Evolutionary conservation across 2,888 invertebrate genomes (phyloP), one percentile per base, ranked within the genome.

Genomic region (Vesta saturnalis): DNA sequence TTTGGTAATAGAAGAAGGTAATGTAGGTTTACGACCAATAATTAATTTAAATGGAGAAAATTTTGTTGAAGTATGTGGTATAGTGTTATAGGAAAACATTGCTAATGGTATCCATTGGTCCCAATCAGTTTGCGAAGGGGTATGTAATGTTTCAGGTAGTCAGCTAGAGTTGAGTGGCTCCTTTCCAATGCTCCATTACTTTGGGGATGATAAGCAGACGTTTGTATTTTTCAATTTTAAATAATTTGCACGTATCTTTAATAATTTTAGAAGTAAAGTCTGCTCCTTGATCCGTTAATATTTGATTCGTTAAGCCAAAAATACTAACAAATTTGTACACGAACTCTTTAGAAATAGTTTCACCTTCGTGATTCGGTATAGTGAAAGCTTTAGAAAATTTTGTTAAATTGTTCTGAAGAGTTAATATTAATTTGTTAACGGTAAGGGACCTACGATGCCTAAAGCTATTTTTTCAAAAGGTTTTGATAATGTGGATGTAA

Each of bases 331-430:
- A 66, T 55, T 73, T 15, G 43, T 56, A 30, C 8, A 70, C 72
- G 6, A 78, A 72, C 35, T 39, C 71, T 62, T 72, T 73, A 0
- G 81, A 80, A 6, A 82, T 73, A 0, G 79, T 81, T 39, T 39
- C 18, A 0, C 82, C 76, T 74, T 80, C 78, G 18, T 77, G 75
- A 73, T 82, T 79, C 3, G 73, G 74, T 8, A 83, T 70, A 0
- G 79, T 67, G 39, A 70, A 72, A 6, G 80, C 80, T 67, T 75
- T 71, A 10, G 77, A 77, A 69, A 74, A 82, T 77, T 82, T 81
- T 0, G 80, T 79, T n/a, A 80, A 63, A 66, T 81, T 79, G 58
- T 82, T 79, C 73, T 80, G 79, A 6, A 80, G 19, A 0, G 81
- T 81, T 6, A 82, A 43, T 22, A 82, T 77, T 60, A 72, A 82